These are phyloP conservation scores for Adelges cooleyi DNA, from an alignment of 1,140 invertebrate species.

Conservation along the genomic window DNA sequence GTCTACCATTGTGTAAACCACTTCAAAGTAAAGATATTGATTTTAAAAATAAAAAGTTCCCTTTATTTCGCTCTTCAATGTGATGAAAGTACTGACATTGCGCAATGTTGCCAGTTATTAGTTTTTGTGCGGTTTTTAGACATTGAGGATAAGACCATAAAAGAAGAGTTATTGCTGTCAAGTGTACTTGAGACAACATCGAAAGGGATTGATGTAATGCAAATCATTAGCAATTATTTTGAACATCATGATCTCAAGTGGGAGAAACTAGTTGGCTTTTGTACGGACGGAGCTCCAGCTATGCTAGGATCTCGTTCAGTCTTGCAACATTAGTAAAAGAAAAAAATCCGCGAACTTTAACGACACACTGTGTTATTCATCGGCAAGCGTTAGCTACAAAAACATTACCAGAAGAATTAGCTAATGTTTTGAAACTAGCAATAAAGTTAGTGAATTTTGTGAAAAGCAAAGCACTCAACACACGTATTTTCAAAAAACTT, in stretches of 20 bases:
- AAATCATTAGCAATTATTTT: constrained; percentile 33
- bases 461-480: background rate
- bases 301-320: constrained; percentile 37
- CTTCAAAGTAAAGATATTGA: too few relatives aligned
- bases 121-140: constrained; percentile 27
- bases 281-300: constrained; percentile 36
- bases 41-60: background rate
- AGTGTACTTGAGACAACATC: constrained; percentile 31
- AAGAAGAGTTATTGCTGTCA: constrained; percentile 6
- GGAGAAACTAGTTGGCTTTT: constrained; percentile 35
- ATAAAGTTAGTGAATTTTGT: constrained; percentile 29
- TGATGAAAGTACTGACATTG: constrained; percentile 13
- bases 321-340: constrained; percentile 35
- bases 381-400: constrained; percentile 31
- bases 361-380: constrained; percentile 36
- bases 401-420: constrained; percentile 33
- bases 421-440: constrained; percentile 32
- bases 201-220: constrained; percentile 34
- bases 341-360: constrained; percentile 32
- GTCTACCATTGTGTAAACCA: too few relatives aligned
- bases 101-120: constrained; percentile 20
- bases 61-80: background rate
- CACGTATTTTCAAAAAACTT: constrained; percentile 1
- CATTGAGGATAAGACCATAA: constrained; percentile 22
- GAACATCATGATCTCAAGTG: constrained; percentile 33